A percentile compares a stretch with the other conserved stretches of the same genome.
Evolutionary conservation across 2,888 invertebrate species (phyloP).

Genomic region (Agrochola litura): DNA sequence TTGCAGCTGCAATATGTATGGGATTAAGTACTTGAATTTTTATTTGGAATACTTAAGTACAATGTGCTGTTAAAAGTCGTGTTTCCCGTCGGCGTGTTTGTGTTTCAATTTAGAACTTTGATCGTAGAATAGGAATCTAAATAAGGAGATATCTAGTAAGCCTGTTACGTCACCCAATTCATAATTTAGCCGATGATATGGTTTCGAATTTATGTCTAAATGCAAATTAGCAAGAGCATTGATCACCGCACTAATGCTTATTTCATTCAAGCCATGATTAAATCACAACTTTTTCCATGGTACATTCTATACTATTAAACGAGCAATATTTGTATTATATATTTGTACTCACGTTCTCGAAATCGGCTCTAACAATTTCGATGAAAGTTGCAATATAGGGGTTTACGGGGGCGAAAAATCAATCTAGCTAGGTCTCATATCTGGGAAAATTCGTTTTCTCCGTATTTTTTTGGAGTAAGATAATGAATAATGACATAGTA

Average conservation of each 20-base stretch:
- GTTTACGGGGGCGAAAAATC: no score
- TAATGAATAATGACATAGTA: no score
- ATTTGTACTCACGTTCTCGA: no score
- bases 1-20: slow-evolving; percentile 28
- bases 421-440: no score
- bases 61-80: slow-evolving; percentile 12
- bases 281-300: neutral
- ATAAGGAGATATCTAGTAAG: neutral
- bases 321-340: no score
- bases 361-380: no score
- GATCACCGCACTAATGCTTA: neutral
- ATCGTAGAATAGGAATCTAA: neutral
- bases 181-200: neutral
- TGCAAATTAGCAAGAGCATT: neutral
- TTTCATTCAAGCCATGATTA: neutral
- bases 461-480: no score
- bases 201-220: neutral
- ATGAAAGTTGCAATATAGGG: no score
- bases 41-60: slow-evolving; percentile 9
- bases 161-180: neutral
- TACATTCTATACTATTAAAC: no score
- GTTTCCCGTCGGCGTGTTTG: neutral
- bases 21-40: slow-evolving; percentile 11
- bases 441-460: no score
- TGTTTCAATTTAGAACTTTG: slow-evolving; percentile 12